phyloP scores from a whole-genome alignment of 2,113 vertebrate species.

The Marmota flaviventris region DNA sequence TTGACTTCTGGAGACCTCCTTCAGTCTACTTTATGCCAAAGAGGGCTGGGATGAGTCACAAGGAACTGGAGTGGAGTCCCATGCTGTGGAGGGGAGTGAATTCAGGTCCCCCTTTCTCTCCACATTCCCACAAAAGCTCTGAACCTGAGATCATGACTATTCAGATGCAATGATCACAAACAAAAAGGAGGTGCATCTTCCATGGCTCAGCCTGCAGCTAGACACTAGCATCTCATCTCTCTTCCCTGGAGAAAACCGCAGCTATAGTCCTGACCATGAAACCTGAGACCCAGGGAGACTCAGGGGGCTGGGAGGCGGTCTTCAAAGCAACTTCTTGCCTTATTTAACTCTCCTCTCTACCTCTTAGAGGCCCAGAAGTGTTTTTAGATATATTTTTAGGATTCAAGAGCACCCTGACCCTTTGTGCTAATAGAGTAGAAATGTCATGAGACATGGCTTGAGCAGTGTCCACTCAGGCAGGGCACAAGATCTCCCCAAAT shows the following conservation, averaged over 20 bases:
- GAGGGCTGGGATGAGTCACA: background rate
- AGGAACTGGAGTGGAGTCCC: background rate
- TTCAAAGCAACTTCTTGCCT: background rate
- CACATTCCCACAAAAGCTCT: background rate
- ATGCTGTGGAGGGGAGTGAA: background rate
- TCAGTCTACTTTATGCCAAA: background rate
- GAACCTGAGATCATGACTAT: background rate
- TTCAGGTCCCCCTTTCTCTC: background rate
- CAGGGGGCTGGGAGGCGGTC: background rate
- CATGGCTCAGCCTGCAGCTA: background rate
- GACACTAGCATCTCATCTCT: background rate
- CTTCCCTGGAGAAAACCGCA: background rate
- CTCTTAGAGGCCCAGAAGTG: background rate
- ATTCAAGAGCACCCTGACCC: background rate
- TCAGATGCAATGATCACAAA: background rate
- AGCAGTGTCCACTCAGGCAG: background rate
- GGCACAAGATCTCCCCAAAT: background rate
- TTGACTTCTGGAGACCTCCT: background rate
- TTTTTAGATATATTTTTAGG: background rate
- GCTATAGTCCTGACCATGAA: background rate
- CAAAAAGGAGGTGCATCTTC: background rate
- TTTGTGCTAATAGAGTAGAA: background rate
- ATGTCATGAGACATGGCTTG: no score
- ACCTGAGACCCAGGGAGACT: background rate
- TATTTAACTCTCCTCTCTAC: background rate